Conservation (phyloP, 1,140 invertebrate genomes). For the Bombus pascuorum region DNA sequence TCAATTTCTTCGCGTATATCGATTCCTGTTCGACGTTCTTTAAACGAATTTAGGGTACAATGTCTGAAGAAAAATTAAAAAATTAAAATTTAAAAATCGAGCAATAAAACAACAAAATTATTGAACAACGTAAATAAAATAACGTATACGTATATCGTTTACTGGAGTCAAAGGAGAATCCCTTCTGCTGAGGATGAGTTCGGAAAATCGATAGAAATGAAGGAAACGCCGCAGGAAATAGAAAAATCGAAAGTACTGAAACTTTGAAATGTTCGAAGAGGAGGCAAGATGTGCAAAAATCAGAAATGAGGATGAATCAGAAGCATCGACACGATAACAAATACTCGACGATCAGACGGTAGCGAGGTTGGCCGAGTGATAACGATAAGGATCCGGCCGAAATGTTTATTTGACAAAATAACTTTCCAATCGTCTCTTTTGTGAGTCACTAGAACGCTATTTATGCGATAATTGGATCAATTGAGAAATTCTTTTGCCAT, state of each 20-base stretch:
- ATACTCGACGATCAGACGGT: background rate
- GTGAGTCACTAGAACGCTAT: background rate
- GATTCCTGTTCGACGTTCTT: too few species aligned
- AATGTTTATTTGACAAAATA: slow-evolving; percentile 9
- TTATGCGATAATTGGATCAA: background rate
- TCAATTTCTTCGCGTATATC: too few species aligned
- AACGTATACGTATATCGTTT: background rate
- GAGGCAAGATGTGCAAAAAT: background rate
- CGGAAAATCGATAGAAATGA: too few species aligned
- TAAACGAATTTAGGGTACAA: too few species aligned
- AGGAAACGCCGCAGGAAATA: background rate
- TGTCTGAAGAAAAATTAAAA: too few species aligned
- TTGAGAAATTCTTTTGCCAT: background rate
- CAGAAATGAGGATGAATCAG: slow-evolving; percentile 4
- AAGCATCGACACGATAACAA: slow-evolving; percentile 2
- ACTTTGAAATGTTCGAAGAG: background rate
- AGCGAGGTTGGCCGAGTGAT: slow-evolving; percentile 20
- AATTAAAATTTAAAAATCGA: too few species aligned
- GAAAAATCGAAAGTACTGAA: background rate
- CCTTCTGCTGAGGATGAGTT: background rate
- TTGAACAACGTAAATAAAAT: too few species aligned
- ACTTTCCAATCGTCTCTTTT: background rate
- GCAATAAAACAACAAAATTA: too few species aligned
- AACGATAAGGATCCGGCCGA: slow-evolving; percentile 40
- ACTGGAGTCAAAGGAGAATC: too few species aligned